Evolutionary conservation across 2,113 vertebrate genomes (phyloP).

Genomic region (Zosterops japonicus): DNA sequence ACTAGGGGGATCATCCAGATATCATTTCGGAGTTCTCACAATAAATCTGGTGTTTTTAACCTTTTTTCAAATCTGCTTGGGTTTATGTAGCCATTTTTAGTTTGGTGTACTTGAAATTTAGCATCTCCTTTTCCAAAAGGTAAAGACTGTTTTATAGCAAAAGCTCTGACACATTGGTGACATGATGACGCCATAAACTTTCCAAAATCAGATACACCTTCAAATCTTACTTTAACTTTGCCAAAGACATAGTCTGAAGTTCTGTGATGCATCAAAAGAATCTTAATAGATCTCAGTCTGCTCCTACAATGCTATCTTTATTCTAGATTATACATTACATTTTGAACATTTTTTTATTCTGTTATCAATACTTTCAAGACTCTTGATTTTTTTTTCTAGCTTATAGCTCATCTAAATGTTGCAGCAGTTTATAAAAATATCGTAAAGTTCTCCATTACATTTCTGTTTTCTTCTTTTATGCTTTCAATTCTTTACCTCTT

Average conservation of each 20-base stretch:
- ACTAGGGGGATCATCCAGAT: constrained; percentile 62
- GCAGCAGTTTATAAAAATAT: neutral
- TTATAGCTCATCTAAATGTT: neutral
- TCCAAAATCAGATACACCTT: neutral
- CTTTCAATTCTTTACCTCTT: neutral
- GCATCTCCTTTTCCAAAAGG: constrained; percentile 1
- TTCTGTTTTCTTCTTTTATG: neutral
- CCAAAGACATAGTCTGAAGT: neutral
- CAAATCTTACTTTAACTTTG: neutral
- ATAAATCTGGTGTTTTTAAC: neutral
- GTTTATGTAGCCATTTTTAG: constrained; percentile 51
- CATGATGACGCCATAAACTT: neutral
- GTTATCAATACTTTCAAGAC: neutral
- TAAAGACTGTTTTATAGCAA: constrained; percentile 4
- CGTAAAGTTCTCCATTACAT: neutral
- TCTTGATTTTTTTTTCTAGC: neutral
- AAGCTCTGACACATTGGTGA: neutral
- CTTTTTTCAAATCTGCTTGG: neutral
- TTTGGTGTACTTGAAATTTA: constrained; percentile 32
- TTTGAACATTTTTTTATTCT: neutral
- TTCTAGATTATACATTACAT: neutral
- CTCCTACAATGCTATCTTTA: neutral
- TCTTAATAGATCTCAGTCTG: neutral
- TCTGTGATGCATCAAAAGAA: neutral
- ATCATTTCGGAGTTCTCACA: constrained; percentile 56